Base-by-base conservation (phyloP, 2,113 vertebrate species). In the Caranx melampygus region DNA sequence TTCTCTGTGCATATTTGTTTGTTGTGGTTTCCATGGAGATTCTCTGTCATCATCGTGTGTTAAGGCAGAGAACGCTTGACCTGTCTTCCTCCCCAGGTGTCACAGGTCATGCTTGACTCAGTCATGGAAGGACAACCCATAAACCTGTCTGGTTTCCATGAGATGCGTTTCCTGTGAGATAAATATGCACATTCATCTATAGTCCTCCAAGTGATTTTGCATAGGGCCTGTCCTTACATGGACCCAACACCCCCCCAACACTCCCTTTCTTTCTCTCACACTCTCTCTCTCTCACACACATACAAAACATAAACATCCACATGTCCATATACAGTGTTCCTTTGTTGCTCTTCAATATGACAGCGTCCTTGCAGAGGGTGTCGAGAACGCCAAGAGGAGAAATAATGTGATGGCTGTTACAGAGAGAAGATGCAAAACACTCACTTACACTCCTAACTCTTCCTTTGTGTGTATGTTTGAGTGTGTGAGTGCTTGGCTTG, bases 401-500 rank as follows among this genome's bases (percentile, higher is more conserved):
- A 82, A 52, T 59, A 47, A 58, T 42, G 18, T 35, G 16, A 35
- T 77, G 58, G 58, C 37, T 16, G 14, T 66, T 60, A 49, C 61
- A 31, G 67, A 80, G 58, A 11, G 45, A 78, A 72, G 57, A 81
- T 72, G 57, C 49, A 55, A 37, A 75, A 59, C 63, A 52, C 55
- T 51, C 72, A 20, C 70, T 79, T 68, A 55, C 57, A 72, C 42
- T 64, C 72, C 65, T 66, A 79, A 54, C 63, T 86, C 79, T 81
- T 60, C 33, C 34, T 79, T 51, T 79, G 66, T 83, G 73, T 80
- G 70, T 74, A 21, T 88, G 61, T 60, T 10, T 68, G 57, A 61
- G 79, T 78, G 83, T 86, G 85, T 85, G 89, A 90, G 89, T 91
- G 86, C 90, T 91, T 90, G 90, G 89, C 87, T 80, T 90, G 90